Evolutionary conservation across 1,140 invertebrate species (phyloP), one percentile per base, ranked within the genome.

Genomic region (Dreissena polymorpha): DNA sequence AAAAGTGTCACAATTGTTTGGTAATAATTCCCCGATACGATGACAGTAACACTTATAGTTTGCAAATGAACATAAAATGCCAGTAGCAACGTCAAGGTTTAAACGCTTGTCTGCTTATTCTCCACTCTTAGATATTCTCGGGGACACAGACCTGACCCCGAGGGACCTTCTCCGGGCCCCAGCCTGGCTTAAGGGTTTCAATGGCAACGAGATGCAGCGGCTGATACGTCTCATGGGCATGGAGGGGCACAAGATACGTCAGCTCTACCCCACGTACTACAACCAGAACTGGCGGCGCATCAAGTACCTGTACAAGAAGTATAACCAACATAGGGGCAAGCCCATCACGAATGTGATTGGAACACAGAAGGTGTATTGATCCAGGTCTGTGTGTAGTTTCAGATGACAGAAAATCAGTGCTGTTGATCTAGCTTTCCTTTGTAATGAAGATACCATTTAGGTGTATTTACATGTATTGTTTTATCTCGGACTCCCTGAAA

Each of bases 111-210:
- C 39, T 5, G 8, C 39, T 21, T 67, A 14, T 55, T 63, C 65
- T 76, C 80, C 64, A 27, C 77, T 86, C 87, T 16, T 84, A 94
- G 93, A 99, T 93, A 98, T 99, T 72, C 93, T 99, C 49, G 97
- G 97, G 1, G 95, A 96, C 91, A 96, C 96, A 69, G 94, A 95
- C 13, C 84, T 99, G 39, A 95, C 97, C 93, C 97, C 97, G 0
- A 95, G 95, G 0, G 95, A 94, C 89, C 89, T 97, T 2, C 97
- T 98, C 86, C 95, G 95, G 85, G 94, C 98, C 14, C 98, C 97
- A 0, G 90, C 93, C 0, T 99, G 97, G 97, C 93, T 99, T 18
- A 94, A 96, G 89, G 97, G 79, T n/a, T 95, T 97, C 29, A 94
- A 94, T n/a, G 97, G 97, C 1, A 96, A 97, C 92, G 98, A 99